These are phyloP conservation scores for Redunca redunca DNA, from an alignment of 2,113 vertebrate species.

Conservation along the genomic window DNA sequence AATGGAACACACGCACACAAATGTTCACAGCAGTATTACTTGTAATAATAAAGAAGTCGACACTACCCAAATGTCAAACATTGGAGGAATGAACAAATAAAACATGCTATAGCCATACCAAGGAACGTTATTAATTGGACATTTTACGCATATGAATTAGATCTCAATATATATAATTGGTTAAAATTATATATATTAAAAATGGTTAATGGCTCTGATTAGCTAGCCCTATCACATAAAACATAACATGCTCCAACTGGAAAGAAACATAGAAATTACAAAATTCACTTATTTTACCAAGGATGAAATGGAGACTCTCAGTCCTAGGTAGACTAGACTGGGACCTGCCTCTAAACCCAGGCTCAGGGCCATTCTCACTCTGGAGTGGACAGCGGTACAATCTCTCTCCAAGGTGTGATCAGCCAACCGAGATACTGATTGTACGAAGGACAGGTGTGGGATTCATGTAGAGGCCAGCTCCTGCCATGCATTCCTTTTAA, in stretches of 20 bases:
- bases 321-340: neutral
- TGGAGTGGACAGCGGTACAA: neutral
- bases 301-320: neutral
- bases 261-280: neutral
- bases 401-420: neutral
- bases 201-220: neutral
- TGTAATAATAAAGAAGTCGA: neutral
- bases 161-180: neutral
- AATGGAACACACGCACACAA: neutral
- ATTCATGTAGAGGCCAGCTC: neutral
- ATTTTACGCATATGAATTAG: neutral
- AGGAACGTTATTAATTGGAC: neutral
- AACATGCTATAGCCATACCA: neutral
- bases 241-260: neutral
- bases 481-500: neutral
- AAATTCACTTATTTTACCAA: neutral
- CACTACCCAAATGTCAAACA: neutral
- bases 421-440: neutral
- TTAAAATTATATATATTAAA: neutral
- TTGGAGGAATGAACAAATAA: neutral
- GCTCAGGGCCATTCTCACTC: neutral
- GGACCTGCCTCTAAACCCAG: neutral
- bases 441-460: neutral
- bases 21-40: neutral
- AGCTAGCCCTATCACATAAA: neutral